Base-by-base conservation (phyloP, 2,888 invertebrate genomes). In the Strigamia maritima region DNA sequence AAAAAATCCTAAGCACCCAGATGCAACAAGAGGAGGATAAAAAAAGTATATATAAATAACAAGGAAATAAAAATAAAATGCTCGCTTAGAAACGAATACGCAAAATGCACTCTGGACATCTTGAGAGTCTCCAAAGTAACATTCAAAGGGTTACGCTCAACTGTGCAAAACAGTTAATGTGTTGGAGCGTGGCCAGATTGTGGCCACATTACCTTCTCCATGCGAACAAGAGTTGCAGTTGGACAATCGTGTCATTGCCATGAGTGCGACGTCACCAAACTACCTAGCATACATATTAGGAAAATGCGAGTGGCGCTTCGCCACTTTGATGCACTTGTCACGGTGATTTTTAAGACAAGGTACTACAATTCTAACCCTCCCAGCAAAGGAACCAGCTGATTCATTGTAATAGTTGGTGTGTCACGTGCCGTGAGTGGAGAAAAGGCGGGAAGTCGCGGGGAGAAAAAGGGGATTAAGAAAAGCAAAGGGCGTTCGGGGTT, bases 31-130 rank as follows among this genome's bases (percentile, higher is more conserved):
- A 65, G 19, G 28, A 49, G 44, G 83, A 82, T 79, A 79, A 31
- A 60, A 31, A 54, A 26, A 54, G 38, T 16, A 4, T 44, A 4
- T 44, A 54, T 65, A 40, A 40, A 35, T 38, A 38, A 40, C 16
- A 54, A n/a, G 19, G 35, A 81, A 65, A 75, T 28, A 44, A 78
- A 81, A 28, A 76, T 65, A 75, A 80, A 81, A 79, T 77, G 79
- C 49, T 54, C 75, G 31, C 75, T 65, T 79, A 28, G 79, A 76
- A 79, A 79, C 54, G 75, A 81, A 80, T 80, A 79, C 80, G 79
- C 79, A 80, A 80, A 79, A 75, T 79, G 77, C 80, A 80, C 77
- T 81, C 79, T 70, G 70, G 70, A 70, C 70, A 70, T 49, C 19
- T 19, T 14, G 28, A 28, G 54, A 19, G 70, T 70, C 70, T 70